These are phyloP conservation scores for Drosophila monieri DNA, from an alignment of 2,888 invertebrate genomes.

Conservation along the genomic window DNA sequence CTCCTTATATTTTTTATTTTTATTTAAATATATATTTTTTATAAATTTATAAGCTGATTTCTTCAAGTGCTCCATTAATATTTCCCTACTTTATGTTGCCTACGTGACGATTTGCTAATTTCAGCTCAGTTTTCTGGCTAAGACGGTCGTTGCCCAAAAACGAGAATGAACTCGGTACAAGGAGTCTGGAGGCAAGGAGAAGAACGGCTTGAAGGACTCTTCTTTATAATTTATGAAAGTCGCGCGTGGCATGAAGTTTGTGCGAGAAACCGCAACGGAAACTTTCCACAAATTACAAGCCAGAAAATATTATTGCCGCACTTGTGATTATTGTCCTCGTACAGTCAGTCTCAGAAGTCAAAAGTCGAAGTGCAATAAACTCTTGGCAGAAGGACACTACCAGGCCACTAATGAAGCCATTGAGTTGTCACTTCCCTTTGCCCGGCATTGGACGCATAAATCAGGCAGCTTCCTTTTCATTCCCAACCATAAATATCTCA, in stretches of 20 bases:
- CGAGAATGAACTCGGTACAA: slow-evolving; percentile 11
- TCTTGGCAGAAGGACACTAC: slow-evolving; percentile 40
- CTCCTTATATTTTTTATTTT: not conserved
- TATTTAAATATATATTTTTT: not conserved
- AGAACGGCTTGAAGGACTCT: slow-evolving; percentile 33
- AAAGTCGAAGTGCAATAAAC: slow-evolving; percentile 79
- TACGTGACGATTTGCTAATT: slow-evolving; percentile 81
- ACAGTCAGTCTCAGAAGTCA: slow-evolving; percentile 49
- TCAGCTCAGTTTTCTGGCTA: slow-evolving; percentile 31
- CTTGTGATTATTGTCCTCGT: slow-evolving; percentile 51
- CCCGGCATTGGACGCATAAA: slow-evolving; percentile 59
- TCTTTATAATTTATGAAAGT: slow-evolving; percentile 57
- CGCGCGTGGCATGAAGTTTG: slow-evolving; percentile 33
- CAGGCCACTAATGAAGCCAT: slow-evolving; percentile 71
- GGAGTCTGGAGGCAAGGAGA: slow-evolving; percentile 2
- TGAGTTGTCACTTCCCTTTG: slow-evolving; percentile 74
- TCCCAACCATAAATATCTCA: slow-evolving; percentile 63
- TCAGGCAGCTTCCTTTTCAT: slow-evolving; percentile 50
- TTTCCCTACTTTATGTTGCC: slow-evolving; percentile 33
- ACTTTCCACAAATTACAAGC: slow-evolving; percentile 38
- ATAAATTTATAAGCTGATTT: slow-evolving; percentile 2
- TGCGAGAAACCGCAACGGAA: slow-evolving; percentile 51
- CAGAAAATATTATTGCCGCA: slow-evolving; percentile 58
- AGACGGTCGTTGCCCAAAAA: slow-evolving; percentile 37
- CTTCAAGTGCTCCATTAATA: slow-evolving; percentile 30